Evolutionary conservation across 2,797 vertebrate species (phyloP), one percentile per base, ranked within the genome.

Genomic region (Cygnus olor): DNA sequence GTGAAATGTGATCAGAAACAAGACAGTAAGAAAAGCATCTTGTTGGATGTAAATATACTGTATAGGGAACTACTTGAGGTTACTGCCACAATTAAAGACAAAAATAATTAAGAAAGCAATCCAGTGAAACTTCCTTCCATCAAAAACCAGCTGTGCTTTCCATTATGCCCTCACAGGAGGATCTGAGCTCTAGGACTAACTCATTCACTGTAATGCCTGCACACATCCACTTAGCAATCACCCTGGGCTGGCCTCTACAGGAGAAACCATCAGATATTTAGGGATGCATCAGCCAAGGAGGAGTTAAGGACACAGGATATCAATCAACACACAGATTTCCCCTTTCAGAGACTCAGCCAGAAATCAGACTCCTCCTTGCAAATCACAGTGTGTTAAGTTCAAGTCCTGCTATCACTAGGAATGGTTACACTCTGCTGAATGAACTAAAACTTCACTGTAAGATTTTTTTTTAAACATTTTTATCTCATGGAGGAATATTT

Each of bases 351-450:
- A 30, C 16, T 1, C 16, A 53, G 27, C 10, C 73, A 21, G 6
- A 87, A 87, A 85, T 36, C 3, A 0, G 47, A 68, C n/a, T 66
- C 42, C 28, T 73, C 45, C 42, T 61, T 77, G 49, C 17, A 79
- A 89, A 80, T 45, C 8, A 20, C 63, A n/a, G 80, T 4, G 17
- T 63, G 28, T 0, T 42, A 22, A 53, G 16, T 32, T 80, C 4
- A 2, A 86, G 20, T 38, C 30, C 27, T 47, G 14, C 18, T 42
- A 34, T 77, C 56, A 11, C 9, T 9, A 2, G 10, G 10, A 80
- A 47, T 0, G 0, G 18, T 58, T 27, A 36, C 4, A 10, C 9
- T 22, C 40, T 65, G 22, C 9, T 40, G n/a, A 87, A 89, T 64
- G 30, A 74, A 94, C 15, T 30, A 79, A 86, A 76, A 5, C 15